These are phyloP conservation scores for Drosophila affinis DNA, from an alignment of 2,888 invertebrate species.

Conservation along the genomic window DNA sequence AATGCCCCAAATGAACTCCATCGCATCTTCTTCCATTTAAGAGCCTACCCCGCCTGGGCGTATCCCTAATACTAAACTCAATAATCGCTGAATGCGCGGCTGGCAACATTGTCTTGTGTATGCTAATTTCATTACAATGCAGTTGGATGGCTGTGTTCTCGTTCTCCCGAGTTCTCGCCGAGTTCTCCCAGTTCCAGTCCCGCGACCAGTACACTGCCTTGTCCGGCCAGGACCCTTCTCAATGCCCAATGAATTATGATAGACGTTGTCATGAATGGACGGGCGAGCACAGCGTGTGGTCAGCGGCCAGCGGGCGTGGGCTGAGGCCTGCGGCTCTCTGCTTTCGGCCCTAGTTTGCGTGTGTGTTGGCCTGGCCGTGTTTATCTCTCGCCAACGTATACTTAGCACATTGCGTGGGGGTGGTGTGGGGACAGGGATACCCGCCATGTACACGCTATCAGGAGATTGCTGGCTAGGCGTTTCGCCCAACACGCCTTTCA, in stretches of 20 bases:
- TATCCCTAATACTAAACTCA: slow-evolving; percentile 45
- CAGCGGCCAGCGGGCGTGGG: neutral
- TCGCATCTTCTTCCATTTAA: neutral
- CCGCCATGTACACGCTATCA: slow-evolving; percentile 32
- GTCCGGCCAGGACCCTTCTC: slow-evolving; percentile 17
- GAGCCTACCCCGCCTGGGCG: neutral
- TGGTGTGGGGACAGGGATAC: slow-evolving; percentile 9
- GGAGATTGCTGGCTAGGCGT: slow-evolving; percentile 66
- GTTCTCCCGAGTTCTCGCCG: neutral
- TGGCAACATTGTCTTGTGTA: slow-evolving; percentile 57
- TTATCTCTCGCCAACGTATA: slow-evolving; percentile 74
- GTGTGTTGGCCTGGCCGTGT: slow-evolving; percentile 65
- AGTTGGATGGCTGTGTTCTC: slow-evolving; percentile 12
- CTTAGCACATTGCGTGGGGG: slow-evolving; percentile 64
- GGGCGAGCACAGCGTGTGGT: slow-evolving; percentile 40
- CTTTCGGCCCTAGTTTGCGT: slow-evolving; percentile 19
- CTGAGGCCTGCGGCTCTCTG: neutral
- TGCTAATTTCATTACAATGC: slow-evolving; percentile 70
- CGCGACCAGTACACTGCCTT: too few species aligned
- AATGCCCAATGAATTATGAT: slow-evolving; percentile 67
- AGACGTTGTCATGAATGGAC: slow-evolving; percentile 66
- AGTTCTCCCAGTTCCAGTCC: neutral
- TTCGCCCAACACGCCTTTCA: slow-evolving; percentile 66
- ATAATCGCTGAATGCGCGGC: slow-evolving; percentile 57
- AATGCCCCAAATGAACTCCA: neutral